Percentiles rank a stretch among this genome's conserved stretches.
These are phyloP conservation scores for Ceratosolen fusciceps DNA, from an alignment of 1,140 invertebrate species.

Conservation along the genomic window DNA sequence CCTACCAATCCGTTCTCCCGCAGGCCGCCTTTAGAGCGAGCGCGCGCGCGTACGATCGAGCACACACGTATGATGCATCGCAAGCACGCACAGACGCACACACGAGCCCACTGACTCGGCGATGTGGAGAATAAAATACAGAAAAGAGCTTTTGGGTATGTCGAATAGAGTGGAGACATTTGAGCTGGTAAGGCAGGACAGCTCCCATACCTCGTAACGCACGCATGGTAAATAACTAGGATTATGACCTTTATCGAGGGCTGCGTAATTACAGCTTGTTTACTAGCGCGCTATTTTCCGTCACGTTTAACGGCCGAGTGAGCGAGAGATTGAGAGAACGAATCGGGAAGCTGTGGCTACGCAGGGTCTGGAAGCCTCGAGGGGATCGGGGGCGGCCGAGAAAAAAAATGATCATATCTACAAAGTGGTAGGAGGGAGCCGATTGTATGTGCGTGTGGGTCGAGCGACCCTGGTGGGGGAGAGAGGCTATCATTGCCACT, in stretches of 20 bases:
- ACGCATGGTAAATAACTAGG: neutral
- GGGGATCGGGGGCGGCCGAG: neutral
- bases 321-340: too few relatives aligned
- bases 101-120: too few relatives aligned
- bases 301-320: neutral
- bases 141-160: neutral
- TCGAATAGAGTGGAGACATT: neutral
- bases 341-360: neutral
- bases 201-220: neutral
- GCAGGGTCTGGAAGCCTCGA: neutral
- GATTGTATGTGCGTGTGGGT: too few relatives aligned
- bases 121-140: neutral
- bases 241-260: conserved; percentile 6
- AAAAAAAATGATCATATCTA: conserved; percentile 24
- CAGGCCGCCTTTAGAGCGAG: neutral
- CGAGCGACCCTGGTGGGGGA: too few relatives aligned
- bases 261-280: conserved; percentile 16
- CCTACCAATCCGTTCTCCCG: neutral
- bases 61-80: neutral
- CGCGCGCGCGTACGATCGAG: neutral
- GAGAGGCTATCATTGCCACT: too few relatives aligned
- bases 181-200: neutral
- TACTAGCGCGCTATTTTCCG: neutral
- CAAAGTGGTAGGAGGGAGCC: neutral
- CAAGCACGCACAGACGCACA: neutral